Base-by-base conservation (phyloP, 2,888 invertebrate genomes). In the Metacarcinus magister region DNA sequence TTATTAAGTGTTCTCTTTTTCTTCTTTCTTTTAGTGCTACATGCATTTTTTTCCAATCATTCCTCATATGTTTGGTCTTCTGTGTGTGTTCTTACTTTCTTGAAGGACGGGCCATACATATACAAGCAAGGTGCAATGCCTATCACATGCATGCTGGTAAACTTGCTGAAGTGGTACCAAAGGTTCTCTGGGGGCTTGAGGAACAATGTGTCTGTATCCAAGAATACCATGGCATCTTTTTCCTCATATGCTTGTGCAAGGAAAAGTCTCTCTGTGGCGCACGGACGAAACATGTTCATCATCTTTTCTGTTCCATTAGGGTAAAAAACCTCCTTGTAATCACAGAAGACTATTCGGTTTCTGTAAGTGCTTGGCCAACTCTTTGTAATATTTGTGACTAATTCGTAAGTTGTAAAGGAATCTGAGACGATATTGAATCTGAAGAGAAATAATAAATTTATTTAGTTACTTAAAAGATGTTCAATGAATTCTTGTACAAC, bases 191-290 rank as follows among this genome's bases (percentile, higher is more conserved):
- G 93, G 5, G 93, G 93, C 67, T 39, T 93, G n/a, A 93, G 93
- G 39, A 93, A 93, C 19, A 93, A 75, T 23, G 75, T 75, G 39
- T 93, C 93, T 32, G 93, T 93, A n/a, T 93, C 93, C n/a, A 93
- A 13, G n/a, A 93, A 60, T 10, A 93, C 75, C 0, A 75, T 19
- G 3, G 93, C 28, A 23, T 93, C 93, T 19, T 67, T 54, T 2
- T 93, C 93, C 28, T 28, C 16, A 32, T 39, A 19, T 10, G 67
- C 19, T 3, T 93, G 67, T 19, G 93, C 39, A 10, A 93, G 67
- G 39, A 93, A 93, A 5, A 93, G 93, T 19, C 75, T 93, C 32
- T 32, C 93, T 7, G 93, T 67, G 10, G 93, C 60, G 23, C 93
- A 93, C 10, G 75, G 93, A 2, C 93, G 48, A 28, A 93, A 43